Percentiles rank a stretch among this genome's conserved stretches.
These are phyloP conservation scores for Pachyseris speciosa DNA, from an alignment of 64 coral and sea anemone genomes.

Conservation along the genomic window DNA sequence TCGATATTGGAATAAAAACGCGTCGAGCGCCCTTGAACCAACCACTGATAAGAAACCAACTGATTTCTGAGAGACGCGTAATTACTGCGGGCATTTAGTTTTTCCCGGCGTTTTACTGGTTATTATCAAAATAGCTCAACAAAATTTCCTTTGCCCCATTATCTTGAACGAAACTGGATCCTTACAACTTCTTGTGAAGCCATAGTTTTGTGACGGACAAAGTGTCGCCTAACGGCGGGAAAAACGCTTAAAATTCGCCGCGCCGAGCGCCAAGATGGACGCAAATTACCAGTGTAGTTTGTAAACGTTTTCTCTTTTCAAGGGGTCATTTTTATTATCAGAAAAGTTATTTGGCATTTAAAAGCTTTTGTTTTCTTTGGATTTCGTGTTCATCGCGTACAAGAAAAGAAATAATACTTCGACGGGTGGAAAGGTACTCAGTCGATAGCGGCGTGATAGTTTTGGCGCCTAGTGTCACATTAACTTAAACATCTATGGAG, in stretches of 20 bases:
- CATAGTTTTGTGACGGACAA: slow-evolving; percentile 35
- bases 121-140: slow-evolving; percentile 15
- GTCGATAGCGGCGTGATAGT: not conserved
- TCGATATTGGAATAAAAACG: slow-evolving; percentile 13
- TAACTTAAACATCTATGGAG: not conserved
- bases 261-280: not conserved
- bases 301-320: not conserved
- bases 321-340: not conserved
- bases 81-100: slow-evolving; percentile 24
- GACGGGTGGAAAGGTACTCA: not conserved
- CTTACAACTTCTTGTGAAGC: not conserved
- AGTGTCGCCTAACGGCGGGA: not conserved
- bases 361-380: not conserved
- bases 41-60: not conserved
- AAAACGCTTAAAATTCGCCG: not conserved
- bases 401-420: no score
- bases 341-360: no score
- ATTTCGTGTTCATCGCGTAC: not conserved
- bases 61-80: not conserved
- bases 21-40: not conserved
- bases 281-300: no score
- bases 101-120: not conserved
- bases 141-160: not conserved
- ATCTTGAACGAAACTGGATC: slow-evolving; percentile 31
- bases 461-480: not conserved